phyloP scores from a whole-genome alignment of 2,113 vertebrate species.

The Charadrius vociferus region DNA sequence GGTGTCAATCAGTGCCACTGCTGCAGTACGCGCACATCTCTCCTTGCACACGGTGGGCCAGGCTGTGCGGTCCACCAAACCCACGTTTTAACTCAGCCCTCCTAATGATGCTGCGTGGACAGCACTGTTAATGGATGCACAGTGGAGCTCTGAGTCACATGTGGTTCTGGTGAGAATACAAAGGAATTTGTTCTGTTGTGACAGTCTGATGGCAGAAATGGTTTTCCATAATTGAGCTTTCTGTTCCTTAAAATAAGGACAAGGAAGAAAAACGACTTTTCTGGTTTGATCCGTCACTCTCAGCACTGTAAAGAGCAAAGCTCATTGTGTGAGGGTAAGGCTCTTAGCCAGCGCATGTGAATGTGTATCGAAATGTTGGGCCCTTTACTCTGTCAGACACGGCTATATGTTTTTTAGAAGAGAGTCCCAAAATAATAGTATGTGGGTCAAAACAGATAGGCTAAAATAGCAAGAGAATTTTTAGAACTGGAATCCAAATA shows the following conservation, averaged over 20 bases:
- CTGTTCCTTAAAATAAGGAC: background rate
- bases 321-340: background rate
- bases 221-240: background rate
- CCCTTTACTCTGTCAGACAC: background rate
- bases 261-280: background rate
- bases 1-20: background rate
- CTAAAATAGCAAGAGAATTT: slow-evolving; percentile 6
- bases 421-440: background rate
- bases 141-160: background rate
- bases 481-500: slow-evolving; percentile 11
- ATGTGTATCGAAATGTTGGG: background rate
- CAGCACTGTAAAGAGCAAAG: background rate
- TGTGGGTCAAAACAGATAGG: slow-evolving; percentile 1
- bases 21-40: background rate
- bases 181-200: background rate
- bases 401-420: background rate
- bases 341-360: background rate
- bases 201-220: background rate
- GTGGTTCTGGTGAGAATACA: background rate
- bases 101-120: background rate
- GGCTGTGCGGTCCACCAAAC: background rate
- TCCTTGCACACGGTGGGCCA: fast-evolving
- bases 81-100: background rate
- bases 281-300: background rate
- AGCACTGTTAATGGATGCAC: background rate